Evolutionary conservation across 2,113 vertebrate genomes (phyloP).

Genomic region (Laterallus jamaicensis): DNA sequence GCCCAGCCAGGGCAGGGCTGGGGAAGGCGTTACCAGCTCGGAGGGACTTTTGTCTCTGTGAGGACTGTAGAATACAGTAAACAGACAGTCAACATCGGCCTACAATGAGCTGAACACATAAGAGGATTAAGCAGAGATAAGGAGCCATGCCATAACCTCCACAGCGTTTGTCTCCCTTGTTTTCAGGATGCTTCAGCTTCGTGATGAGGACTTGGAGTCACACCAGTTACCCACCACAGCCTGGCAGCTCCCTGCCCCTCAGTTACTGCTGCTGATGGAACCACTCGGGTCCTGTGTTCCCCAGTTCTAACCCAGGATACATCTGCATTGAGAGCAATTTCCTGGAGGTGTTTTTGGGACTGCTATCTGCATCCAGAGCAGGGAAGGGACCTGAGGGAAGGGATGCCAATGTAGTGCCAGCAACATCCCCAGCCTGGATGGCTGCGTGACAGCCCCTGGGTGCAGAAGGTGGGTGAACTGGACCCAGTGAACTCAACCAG

Average conservation of each 20-base stretch:
- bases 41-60: neutral
- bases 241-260: neutral
- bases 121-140: slow-evolving; percentile 53
- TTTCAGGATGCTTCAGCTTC: neutral
- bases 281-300: neutral
- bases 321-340: neutral
- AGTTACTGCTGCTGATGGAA: neutral
- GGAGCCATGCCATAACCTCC: neutral
- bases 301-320: neutral
- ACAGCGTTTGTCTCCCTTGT: neutral
- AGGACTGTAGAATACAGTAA: neutral
- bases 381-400: neutral
- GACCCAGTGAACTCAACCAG: neutral
- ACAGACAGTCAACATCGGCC: neutral
- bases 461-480: accelerated
- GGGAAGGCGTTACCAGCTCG: neutral
- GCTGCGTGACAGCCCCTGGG: neutral
- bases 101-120: neutral
- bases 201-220: neutral
- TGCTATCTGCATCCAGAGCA: neutral
- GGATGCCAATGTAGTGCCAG: neutral
- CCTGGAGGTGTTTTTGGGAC: neutral
- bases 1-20: neutral
- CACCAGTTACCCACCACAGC: neutral
- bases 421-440: neutral